Evolutionary conservation across 2,888 invertebrate species (phyloP).

Genomic region (Himalopsyche kuldschensis): DNA sequence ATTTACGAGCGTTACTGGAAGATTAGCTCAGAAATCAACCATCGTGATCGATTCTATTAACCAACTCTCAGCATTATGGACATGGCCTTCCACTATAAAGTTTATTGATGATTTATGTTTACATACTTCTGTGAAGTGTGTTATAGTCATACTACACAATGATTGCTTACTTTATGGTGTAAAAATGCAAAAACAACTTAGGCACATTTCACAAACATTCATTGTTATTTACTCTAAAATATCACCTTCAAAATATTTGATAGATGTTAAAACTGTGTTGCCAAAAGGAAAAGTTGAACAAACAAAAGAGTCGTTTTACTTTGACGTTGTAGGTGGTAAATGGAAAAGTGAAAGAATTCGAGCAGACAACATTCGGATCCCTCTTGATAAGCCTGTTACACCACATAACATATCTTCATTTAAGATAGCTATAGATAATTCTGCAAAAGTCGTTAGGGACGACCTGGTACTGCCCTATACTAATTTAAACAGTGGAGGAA

Average conservation of each 20-base stretch:
- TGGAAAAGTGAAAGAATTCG: slow-evolving; percentile 46
- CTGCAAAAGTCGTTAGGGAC: slow-evolving; percentile 62
- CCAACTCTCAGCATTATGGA: slow-evolving; percentile 51
- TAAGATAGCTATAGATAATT: slow-evolving; percentile 65
- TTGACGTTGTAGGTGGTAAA: slow-evolving; percentile 47
- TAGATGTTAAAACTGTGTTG: slow-evolving; percentile 54
- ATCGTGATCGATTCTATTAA: slow-evolving; percentile 53
- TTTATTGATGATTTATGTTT: slow-evolving; percentile 17
- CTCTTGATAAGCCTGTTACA: slow-evolving; percentile 47
- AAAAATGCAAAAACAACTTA: slow-evolving; percentile 52
- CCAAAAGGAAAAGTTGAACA: slow-evolving; percentile 56
- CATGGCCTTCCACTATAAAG: slow-evolving; percentile 45
- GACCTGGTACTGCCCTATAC: slow-evolving; percentile 66
- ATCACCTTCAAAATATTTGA: slow-evolving; percentile 45
- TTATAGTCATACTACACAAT: slow-evolving; percentile 53
- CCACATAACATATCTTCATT: slow-evolving; percentile 61
- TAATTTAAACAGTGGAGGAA: slow-evolving; percentile 57
- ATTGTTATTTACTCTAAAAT: slow-evolving; percentile 48
- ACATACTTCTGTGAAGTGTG: slow-evolving; percentile 36
- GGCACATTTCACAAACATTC: slow-evolving; percentile 50
- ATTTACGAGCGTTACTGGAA: background rate
- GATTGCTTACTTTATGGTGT: slow-evolving; percentile 54
- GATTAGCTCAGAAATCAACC: slow-evolving; percentile 43
- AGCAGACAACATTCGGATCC: slow-evolving; percentile 42
- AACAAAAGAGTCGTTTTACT: slow-evolving; percentile 50